Evolutionary conservation across 2,888 invertebrate genomes (phyloP).

Genomic region (Ernsta delagoae): DNA sequence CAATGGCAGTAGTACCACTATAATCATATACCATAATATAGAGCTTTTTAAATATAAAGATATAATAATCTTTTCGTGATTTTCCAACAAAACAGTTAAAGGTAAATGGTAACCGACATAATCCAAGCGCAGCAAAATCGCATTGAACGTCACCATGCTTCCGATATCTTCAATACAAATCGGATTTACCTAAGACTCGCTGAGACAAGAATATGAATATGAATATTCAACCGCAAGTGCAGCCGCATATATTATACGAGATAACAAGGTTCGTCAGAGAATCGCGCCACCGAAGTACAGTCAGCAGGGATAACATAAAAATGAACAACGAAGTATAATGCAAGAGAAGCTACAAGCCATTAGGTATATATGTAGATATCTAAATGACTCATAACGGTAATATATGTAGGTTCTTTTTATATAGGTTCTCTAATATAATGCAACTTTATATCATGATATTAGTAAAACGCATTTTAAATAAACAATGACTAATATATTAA

Average conservation of each 20-base stretch:
- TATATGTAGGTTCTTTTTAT: no score
- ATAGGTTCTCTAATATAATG: no score
- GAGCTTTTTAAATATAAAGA: no score
- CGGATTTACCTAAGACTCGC: constrained; percentile 50
- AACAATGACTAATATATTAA: no score
- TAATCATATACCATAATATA: no score
- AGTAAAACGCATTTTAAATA: no score
- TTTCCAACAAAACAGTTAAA: neutral
- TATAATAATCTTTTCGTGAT: no score
- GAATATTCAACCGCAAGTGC: constrained; percentile 75
- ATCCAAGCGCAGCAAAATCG: constrained; percentile 9
- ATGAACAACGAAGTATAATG: neutral
- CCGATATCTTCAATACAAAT: constrained; percentile 46
- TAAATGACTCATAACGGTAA: no score
- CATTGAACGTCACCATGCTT: constrained; percentile 20
- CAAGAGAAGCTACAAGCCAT: no score
- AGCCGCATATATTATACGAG: constrained; percentile 64
- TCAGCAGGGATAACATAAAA: neutral
- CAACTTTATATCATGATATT: no score
- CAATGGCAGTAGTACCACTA: no score
- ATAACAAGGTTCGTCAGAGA: constrained; percentile 83
- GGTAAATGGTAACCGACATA: neutral
- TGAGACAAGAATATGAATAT: constrained; percentile 64
- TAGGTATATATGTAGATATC: no score
- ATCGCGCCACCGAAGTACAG: constrained; percentile 42